Evolutionary conservation across 2,888 invertebrate genomes (phyloP).

Genomic region (Melinaea marsaeus): DNA sequence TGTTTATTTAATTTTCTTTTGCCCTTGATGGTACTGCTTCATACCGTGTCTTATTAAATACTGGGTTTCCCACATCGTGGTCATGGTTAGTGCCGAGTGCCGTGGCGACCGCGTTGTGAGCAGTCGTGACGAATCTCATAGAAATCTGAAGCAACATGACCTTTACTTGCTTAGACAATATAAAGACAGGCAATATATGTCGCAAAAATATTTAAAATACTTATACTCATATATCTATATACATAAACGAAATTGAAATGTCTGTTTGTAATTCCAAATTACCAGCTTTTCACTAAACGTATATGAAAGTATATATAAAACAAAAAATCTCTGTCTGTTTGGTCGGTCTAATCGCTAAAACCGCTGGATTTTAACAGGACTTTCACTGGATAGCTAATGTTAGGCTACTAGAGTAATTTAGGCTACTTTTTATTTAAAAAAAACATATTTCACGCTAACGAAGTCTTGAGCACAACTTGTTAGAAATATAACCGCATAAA

Average conservation of each 20-base stretch:
- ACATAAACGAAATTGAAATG: no score
- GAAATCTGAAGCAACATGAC: neutral
- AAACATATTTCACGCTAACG: no score
- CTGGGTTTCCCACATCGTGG: constrained; percentile 20
- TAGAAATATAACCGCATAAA: no score
- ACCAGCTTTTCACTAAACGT: no score
- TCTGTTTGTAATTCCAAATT: no score
- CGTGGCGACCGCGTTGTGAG: constrained; percentile 4
- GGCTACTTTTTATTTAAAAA: no score
- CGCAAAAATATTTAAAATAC: neutral
- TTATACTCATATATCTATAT: neutral
- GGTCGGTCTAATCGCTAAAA: no score
- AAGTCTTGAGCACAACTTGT: no score
- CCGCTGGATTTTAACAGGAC: neutral
- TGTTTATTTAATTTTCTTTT: neutral
- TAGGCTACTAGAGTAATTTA: no score
- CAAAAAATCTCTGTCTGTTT: no score
- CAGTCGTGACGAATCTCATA: constrained; percentile 19
- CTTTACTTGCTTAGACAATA: neutral
- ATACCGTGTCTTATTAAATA: neutral
- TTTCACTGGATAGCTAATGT: neutral
- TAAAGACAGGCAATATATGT: neutral
- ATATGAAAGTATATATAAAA: no score
- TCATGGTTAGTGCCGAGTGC: constrained; percentile 15
- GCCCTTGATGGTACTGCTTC: neutral